Percentiles rank a stretch among this genome's conserved stretches.
Conservation (phyloP, 2,888 invertebrate species). For the Petrolisthes cinctipes region DNA sequence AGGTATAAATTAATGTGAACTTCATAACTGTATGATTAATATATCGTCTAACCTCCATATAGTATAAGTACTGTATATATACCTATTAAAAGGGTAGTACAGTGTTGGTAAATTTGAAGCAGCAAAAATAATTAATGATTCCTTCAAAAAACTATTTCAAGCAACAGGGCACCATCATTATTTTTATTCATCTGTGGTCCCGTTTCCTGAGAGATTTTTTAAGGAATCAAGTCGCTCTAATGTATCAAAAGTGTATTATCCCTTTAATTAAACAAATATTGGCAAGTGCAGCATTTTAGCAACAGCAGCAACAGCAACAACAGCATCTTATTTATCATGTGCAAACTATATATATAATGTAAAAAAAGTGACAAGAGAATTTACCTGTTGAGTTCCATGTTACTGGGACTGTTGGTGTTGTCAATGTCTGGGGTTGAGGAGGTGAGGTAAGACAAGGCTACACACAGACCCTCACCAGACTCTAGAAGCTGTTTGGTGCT, state of each 20-base stretch:
- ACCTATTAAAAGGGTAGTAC: too few relatives aligned
- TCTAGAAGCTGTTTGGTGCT: slow-evolving; percentile 62
- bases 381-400: slow-evolving; percentile 33
- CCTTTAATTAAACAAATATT: neutral
- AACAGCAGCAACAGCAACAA: neutral
- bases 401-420: neutral
- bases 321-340: neutral
- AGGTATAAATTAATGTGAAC: too few relatives aligned
- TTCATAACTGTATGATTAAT: too few relatives aligned
- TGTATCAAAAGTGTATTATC: neutral
- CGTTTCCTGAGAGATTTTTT: too few relatives aligned
- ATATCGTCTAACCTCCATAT: too few relatives aligned
- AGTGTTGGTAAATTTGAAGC: too few relatives aligned
- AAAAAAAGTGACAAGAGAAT: neutral
- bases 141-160: too few relatives aligned
- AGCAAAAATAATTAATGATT: too few relatives aligned
- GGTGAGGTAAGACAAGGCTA: slow-evolving; percentile 53
- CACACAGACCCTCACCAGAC: slow-evolving; percentile 59
- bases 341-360: neutral
- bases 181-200: too few relatives aligned
- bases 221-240: neutral
- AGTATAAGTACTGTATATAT: too few relatives aligned
- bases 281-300: neutral
- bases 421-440: slow-evolving; percentile 7
- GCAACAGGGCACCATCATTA: too few relatives aligned